Conservation (phyloP, 2,888 invertebrate species). For the Acleris cristana region DNA sequence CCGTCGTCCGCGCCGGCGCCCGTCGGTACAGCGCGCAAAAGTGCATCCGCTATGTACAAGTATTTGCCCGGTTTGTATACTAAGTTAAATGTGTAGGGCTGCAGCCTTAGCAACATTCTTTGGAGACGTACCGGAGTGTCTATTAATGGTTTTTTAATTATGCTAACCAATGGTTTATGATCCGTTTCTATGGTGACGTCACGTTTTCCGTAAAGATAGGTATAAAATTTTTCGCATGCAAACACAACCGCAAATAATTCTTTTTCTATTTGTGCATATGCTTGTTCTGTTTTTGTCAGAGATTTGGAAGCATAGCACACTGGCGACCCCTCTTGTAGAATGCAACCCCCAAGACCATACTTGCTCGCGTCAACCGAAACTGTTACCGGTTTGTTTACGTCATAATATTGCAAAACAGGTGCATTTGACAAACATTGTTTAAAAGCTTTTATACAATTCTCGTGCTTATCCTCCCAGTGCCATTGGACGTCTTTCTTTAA, state of each 20-base stretch:
- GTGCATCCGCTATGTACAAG: constrained; percentile 38
- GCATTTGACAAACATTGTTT: constrained; percentile 19
- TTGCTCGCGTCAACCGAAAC: constrained; percentile 40
- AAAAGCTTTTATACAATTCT: constrained; percentile 21
- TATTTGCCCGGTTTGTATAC: constrained; percentile 39
- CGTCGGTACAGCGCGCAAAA: constrained; percentile 30
- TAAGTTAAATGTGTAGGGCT: constrained; percentile 39
- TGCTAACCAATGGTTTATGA: constrained; percentile 29
- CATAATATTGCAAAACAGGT: constrained; percentile 38
- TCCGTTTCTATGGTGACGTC: constrained; percentile 29
- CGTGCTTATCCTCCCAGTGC: constrained; percentile 32
- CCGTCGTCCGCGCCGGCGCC: background rate
- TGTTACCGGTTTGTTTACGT: constrained; percentile 29
- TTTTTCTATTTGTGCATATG: constrained; percentile 3
- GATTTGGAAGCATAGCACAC: background rate
- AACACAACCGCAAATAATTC: constrained; percentile 10
- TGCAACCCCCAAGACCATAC: constrained; percentile 39
- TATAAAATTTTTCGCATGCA: constrained; percentile 21
- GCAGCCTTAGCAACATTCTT: constrained; percentile 38
- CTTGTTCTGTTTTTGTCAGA: constrained; percentile 1
- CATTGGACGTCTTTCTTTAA: constrained; percentile 37
- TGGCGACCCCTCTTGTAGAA: constrained; percentile 39
- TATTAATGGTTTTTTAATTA: constrained; percentile 41
- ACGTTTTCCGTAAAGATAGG: constrained; percentile 18
- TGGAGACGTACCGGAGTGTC: constrained; percentile 36